A percentile compares a stretch with the other conserved stretches of the same genome.
phyloP scores from a whole-genome alignment of 2,113 vertebrate species.

The Glareola pratincola region DNA sequence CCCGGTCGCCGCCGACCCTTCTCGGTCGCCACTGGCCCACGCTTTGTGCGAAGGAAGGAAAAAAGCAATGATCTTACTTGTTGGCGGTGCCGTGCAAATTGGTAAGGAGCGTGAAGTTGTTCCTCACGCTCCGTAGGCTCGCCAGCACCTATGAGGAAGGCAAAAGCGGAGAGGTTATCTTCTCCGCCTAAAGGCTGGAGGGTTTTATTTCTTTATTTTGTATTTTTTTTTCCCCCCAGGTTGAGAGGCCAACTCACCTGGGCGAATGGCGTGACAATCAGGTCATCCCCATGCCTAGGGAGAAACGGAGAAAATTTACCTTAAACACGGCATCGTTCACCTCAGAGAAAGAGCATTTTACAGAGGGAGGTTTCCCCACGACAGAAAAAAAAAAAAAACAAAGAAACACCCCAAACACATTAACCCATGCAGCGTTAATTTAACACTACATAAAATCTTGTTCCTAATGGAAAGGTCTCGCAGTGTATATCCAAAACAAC shows the following conservation, averaged over 20 bases:
- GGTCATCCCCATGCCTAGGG: slow-evolving; percentile 90
- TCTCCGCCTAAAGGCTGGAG: accelerated
- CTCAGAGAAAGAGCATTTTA: not conserved
- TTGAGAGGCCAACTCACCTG: slow-evolving; percentile 73
- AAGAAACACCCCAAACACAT: not conserved
- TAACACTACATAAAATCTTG: not conserved
- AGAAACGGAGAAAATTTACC: not conserved
- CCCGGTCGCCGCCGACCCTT: not conserved
- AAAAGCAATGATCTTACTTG: too few species aligned
- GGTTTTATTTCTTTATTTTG: not conserved
- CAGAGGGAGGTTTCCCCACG: not conserved
- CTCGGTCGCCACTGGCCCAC: not conserved
- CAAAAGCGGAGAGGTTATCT: not conserved
- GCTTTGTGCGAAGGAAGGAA: too few species aligned
- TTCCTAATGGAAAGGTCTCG: not conserved
- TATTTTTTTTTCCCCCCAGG: too few species aligned
- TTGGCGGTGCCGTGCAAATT: slow-evolving; percentile 87
- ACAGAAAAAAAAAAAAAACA: not conserved
- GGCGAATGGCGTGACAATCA: slow-evolving; percentile 97
- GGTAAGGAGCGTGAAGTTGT: slow-evolving; percentile 92
- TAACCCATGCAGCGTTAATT: not conserved
- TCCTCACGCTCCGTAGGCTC: slow-evolving; percentile 92
- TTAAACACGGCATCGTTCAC: accelerated
- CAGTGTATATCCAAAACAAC: not conserved
- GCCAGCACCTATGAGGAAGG: slow-evolving; percentile 85